Evolutionary conservation across 2,888 invertebrate genomes (phyloP).

Genomic region (Drosophila yooni): DNA sequence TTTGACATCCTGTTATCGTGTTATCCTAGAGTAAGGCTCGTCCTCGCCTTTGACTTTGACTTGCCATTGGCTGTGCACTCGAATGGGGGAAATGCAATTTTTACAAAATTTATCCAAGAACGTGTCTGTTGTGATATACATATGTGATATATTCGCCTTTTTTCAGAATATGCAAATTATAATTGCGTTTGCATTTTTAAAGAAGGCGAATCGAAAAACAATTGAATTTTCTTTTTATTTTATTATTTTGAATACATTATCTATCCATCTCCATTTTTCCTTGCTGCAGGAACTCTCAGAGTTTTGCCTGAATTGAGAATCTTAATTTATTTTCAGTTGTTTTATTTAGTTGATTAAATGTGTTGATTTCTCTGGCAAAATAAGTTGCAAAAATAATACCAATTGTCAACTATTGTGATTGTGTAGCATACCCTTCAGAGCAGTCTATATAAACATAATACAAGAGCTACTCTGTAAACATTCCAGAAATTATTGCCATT

Average conservation of each 20-base stretch:
- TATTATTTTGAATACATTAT: background rate
- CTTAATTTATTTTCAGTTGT: background rate
- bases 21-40: background rate
- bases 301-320: background rate
- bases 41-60: slow-evolving; percentile 44
- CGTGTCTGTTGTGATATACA: slow-evolving; percentile 25
- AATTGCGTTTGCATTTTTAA: slow-evolving; percentile 10
- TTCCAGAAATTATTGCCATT: background rate
- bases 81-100: slow-evolving; percentile 51
- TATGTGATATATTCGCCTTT: slow-evolving; percentile 1
- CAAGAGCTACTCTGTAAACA: background rate
- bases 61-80: slow-evolving; percentile 39
- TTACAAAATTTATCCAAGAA: slow-evolving; percentile 52
- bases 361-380: background rate
- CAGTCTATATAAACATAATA: too few species aligned
- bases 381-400: background rate
- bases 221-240: background rate
- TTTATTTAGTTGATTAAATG: background rate
- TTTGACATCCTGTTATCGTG: slow-evolving; percentile 24
- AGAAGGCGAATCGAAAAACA: background rate
- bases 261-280: background rate
- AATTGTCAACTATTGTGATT: background rate
- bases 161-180: slow-evolving; percentile 9
- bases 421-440: slow-evolving; percentile 4
- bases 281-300: background rate